Evolutionary conservation across 2,888 invertebrate genomes (phyloP).

Genomic region (Ormyrus labotus): DNA sequence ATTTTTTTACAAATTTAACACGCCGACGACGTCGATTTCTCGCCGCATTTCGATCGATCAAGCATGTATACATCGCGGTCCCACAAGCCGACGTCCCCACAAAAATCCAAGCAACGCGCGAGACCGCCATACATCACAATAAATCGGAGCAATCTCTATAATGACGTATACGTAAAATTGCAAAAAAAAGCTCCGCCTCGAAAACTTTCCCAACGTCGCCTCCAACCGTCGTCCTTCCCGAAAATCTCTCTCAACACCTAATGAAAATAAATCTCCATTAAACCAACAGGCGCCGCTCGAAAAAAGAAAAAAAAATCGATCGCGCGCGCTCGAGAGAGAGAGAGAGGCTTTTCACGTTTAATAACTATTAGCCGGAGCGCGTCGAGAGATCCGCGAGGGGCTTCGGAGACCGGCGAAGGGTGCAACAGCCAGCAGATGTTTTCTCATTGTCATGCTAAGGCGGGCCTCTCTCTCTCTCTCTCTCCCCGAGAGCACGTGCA

Average conservation of each 20-base stretch:
- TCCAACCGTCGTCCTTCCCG: conserved; percentile 26
- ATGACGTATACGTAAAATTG: conserved; percentile 10
- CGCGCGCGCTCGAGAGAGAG: no score
- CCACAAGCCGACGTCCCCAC: no score
- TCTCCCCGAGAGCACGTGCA: conserved; percentile 17
- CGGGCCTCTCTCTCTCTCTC: conserved; percentile 22
- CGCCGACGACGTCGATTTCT: no score
- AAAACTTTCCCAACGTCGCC: not conserved
- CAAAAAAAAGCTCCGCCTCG: not conserved
- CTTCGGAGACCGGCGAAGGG: conserved; percentile 26
- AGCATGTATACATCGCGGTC: no score
- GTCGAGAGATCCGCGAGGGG: conserved; percentile 4
- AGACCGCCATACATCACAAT: conserved; percentile 28
- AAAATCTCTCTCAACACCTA: conserved; percentile 45
- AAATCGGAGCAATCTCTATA: conserved; percentile 28
- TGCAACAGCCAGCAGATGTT: conserved; percentile 68
- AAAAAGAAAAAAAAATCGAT: not conserved
- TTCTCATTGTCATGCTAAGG: conserved; percentile 73
- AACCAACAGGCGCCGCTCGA: conserved; percentile 37
- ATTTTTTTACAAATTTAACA: no score
- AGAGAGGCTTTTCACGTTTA: conserved; percentile 44
- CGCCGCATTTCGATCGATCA: no score
- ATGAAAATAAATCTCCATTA: conserved; percentile 52
- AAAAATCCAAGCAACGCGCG: no score
- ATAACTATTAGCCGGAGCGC: conserved; percentile 52